Evolutionary conservation across 2,113 vertebrate genomes (phyloP), one percentile per base, ranked within the genome.

Genomic region (Anguilla rostrata): DNA sequence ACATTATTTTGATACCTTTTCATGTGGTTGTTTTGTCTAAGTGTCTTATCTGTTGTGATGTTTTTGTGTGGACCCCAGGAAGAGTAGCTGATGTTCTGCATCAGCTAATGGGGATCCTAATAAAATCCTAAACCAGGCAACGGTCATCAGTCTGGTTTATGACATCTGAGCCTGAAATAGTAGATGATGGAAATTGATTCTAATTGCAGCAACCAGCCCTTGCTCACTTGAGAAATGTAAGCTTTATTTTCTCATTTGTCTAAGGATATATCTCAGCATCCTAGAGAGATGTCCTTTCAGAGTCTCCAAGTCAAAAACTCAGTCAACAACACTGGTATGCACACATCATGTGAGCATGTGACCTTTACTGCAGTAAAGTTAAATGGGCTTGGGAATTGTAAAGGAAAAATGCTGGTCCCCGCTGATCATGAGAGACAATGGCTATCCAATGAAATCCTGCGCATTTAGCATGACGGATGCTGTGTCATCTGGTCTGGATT

Each of bases 401-500:
- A 22, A 43, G 75, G 63, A 84, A 60, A 11, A n/a, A 16, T 26
- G 14, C 78, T 39, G 78, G 12, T 16, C 29, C 78, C 18, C 39
- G 34, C 39, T 16, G n/a, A 75, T 81, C 22, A 15, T 41, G 85
- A 86, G 85, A 63, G 79, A 82, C 39, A 86, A 41, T 40, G 14
- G 40, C 29, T 84, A 18, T 41, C 75, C 83, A 57, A 85, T 7
- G 88, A 87, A 88, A 49, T 39, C 22, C 41, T 49, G 41, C 2
- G n/a, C 11, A 49, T 53, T 82, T 49, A n/a, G 39, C 18, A 15
- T 53, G 15, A 82, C 53, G 41, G n/a, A n/a, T 82, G 46, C 39
- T 41, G 39, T 75, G 71, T 82, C 41, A 49, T 82, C 39, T 34
- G 78, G 22, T 82, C 66, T 63, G 78, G 40, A 20, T 84, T 46